Base-by-base conservation (phyloP, 2,888 invertebrate genomes). In the Plusia festucae region DNA sequence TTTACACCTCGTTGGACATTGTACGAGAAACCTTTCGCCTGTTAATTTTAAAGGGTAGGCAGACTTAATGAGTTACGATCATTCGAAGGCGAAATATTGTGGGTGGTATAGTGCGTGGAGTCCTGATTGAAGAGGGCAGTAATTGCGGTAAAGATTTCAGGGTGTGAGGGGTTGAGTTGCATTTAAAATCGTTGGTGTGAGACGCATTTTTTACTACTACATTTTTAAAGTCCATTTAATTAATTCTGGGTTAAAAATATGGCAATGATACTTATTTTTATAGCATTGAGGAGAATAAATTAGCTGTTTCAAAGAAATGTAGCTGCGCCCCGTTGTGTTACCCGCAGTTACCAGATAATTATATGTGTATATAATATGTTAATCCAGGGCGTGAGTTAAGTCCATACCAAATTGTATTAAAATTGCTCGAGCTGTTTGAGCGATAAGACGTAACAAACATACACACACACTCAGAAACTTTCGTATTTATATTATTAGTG, bases 31-130 rank as follows among this genome's bases (percentile, higher is more conserved):
- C 58, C 67, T 60, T 32, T 78, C 66, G 64, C 53, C n/a, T 72
- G 60, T 76, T 7, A 61, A 65, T 57, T 53, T 54, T n/a, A 24
- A 49, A 64, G 78, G 78, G 76, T 59, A 53, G 15, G 51, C 57
- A 74, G 55, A 30, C 13, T 58, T 64, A 60, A 68, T 44, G 60
- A 59, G 56, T 40, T 22, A 30, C 22, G 53, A 32, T 22, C 44
- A 53, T 73, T 79, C 72, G 64, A 71, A 73, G 64, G 67, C 53
- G 52, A 15, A 54, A 18, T 59, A 53, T 46, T 61, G 20, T 60
- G 46, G 58, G 34, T 46, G 46, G 44, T 49, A 49, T n/a, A n/a
- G n/a, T n/a, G 53, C 52, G 20, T 62, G 13, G 20, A 53, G 52
- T 8, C 27, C 49, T 51, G 64, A 70, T 75, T 62, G 65, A 55